A percentile compares a stretch with the other conserved stretches of the same genome.
Evolutionary conservation across 2,888 invertebrate species (phyloP).

Genomic region (Ichneumoninae sp.): DNA sequence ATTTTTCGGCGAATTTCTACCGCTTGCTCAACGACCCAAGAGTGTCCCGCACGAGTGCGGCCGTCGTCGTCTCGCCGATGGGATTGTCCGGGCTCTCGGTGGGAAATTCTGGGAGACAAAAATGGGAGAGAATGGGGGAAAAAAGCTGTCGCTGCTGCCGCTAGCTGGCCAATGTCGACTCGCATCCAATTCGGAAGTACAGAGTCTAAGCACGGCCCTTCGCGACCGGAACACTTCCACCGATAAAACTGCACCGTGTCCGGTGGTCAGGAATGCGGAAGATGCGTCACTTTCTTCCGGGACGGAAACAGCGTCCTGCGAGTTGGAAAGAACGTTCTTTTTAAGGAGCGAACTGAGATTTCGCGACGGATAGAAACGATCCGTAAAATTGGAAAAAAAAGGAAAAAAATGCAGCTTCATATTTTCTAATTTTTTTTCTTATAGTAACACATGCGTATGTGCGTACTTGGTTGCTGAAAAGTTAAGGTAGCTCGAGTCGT

Average conservation of each 20-base stretch:
- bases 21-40: conserved; percentile 35
- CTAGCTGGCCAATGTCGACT: conserved; percentile 17
- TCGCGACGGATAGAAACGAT: background rate
- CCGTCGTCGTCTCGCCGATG: conserved; percentile 36
- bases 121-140: conserved; percentile 15
- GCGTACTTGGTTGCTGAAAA: conserved; percentile 24
- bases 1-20: conserved; percentile 28
- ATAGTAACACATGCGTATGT: background rate
- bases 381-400: background rate
- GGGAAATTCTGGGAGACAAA: conserved; percentile 28
- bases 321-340: background rate
- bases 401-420: background rate
- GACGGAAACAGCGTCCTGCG: background rate
- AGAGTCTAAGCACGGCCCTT: conserved; percentile 14
- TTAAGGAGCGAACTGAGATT: background rate
- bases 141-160: conserved; percentile 15
- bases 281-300: background rate
- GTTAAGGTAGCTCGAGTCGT: conserved; percentile 40
- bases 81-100: conserved; percentile 30
- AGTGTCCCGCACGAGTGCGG: conserved; percentile 51
- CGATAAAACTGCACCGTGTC: background rate
- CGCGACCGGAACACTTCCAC: background rate
- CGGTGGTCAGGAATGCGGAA: conserved; percentile 21
- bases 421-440: background rate
- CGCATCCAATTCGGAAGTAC: conserved; percentile 1